Evolutionary conservation across 1,140 invertebrate genomes (phyloP), one percentile per base, ranked within the genome.

Genomic region (Achroia grisella): DNA sequence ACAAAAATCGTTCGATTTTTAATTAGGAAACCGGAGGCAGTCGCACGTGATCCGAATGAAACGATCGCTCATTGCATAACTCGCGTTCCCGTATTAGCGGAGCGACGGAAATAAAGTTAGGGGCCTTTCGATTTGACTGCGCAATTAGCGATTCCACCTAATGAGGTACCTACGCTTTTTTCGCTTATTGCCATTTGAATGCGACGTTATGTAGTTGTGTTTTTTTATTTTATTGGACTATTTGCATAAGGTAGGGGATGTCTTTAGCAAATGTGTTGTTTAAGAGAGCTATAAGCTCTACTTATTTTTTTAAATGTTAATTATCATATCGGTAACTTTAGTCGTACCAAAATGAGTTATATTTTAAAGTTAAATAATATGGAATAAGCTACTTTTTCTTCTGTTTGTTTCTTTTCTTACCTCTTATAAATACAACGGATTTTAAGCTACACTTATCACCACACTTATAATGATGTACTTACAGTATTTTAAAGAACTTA

Each of bases 1-100:
- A 46, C 35, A 46, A 46, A 46, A 46, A 41, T 39, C 31, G 39
- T 31, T 48, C 45, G 45, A 41, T 48, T 48, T 48, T 48, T 48
- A 48, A 48, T 48, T 48, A 48, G 45, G 27, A 36, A 10, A n/a
- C 45, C 17, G 35, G 35, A 37, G 35, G 37, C 23, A 13, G 17
- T 23, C 29, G 39, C 17, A 34, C 45, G 45, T 48, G 45, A 48
- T 23, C 15, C 17, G 45, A 36, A 40, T 41, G 12, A 10, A 17
- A 32, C 36, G 44, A 17, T 30, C 35, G 44, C 44, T 39, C 44
- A 33, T 39, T 44, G 17, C 43, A 44, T 44, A 44, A 44, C 29
- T 15, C 13, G 43, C 34, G 33, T n/a, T 6, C 17, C 6, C 41
- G 43, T 44, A 36, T 37, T 37, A 37, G 35, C 34, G 12, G 34